Evolutionary conservation across 2,113 vertebrate species (phyloP).

Genomic region (Orcinus orca): DNA sequence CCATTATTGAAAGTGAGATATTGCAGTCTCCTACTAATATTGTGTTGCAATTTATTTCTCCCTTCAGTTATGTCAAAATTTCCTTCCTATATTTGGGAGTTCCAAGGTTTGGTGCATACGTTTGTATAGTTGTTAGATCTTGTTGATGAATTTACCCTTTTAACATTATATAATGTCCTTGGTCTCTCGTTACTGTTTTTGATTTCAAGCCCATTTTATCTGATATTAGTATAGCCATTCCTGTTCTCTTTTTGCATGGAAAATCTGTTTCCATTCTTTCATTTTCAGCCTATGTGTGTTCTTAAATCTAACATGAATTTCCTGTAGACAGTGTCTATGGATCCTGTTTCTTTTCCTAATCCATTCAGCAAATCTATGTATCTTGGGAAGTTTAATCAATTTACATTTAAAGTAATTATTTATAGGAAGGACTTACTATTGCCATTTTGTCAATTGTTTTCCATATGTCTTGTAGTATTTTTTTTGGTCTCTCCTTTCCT

Average conservation of each 20-base stretch:
- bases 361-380: background rate
- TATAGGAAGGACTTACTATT: background rate
- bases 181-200: background rate
- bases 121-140: background rate
- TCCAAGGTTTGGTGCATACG: background rate
- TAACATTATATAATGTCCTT: background rate
- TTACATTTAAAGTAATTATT: background rate
- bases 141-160: background rate
- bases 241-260: background rate
- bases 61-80: background rate
- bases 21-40: background rate
- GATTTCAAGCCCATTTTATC: background rate
- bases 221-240: background rate
- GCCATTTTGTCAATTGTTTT: background rate
- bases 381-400: background rate
- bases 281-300: background rate
- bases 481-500: background rate
- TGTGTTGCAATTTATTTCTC: background rate
- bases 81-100: background rate
- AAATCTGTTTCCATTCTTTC: background rate
- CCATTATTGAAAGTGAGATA: background rate
- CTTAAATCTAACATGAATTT: background rate
- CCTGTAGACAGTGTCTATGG: background rate
- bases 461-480: background rate
- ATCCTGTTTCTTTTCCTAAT: background rate